Base-by-base conservation (phyloP, 2,113 vertebrate genomes). In the Crotophaga sulcirostris region DNA sequence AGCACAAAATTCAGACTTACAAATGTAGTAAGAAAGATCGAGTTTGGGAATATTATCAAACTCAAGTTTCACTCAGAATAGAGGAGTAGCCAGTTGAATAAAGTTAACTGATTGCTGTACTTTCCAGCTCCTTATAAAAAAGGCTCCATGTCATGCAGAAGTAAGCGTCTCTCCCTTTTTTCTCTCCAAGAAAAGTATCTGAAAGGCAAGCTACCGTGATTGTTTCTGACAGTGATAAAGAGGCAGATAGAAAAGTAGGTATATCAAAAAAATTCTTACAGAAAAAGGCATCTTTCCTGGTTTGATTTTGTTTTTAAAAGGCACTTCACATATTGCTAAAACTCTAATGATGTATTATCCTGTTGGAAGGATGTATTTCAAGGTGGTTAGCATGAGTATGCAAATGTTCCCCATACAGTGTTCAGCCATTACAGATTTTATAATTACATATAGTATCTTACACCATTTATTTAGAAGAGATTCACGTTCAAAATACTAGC, bases 261-360 rank as follows among this genome's bases (percentile, higher is more conserved):
- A n/a, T 93, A 76, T 90, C 47, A 90, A 93, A 93, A n/a, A 87
- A 95, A 58, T 90, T 94, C 68, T 96, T 89, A 92, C 42, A 86
- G 51, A 95, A 96, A 91, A 91, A 89, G 75, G 93, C 74, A 93
- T 86, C 96, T 16, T 3, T 80, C 86, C 63, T 96, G 38, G 54
- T 94, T 97, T 80, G 55, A 93, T 96, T 89, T 94, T 84, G 90
- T 95, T 96, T 89, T 91, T 49, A 76, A 97, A 98, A 98, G 97
- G 94, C 98, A 98, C 98, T 98, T 98, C 59, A 90, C 54, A 11
- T 95, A 93, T 76, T 92, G 87, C 91, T 97, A 91, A 58, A 95
- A 81, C 58, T 94, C 84, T 84, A 47, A 69, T 82, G 84, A 87
- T 3, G 24, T 89, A 95, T 93, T 87, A 86, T 55, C 58, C 95